Conservation (phyloP, 2,888 invertebrate genomes). For the Cylloceria caligata region DNA sequence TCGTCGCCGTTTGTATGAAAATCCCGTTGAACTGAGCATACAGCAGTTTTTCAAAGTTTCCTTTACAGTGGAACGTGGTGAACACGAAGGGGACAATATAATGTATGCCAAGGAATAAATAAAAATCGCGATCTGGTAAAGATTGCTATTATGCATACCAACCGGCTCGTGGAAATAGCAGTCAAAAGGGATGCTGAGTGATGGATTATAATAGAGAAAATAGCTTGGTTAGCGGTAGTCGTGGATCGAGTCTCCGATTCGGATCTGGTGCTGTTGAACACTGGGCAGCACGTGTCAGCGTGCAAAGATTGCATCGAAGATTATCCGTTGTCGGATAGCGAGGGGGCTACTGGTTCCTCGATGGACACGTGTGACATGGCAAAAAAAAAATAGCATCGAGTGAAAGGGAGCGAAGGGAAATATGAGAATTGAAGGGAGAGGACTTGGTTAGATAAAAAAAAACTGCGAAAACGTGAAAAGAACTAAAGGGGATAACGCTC, state of each 20-base stretch:
- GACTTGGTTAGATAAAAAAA: constrained; percentile 1
- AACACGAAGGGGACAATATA: constrained; percentile 42
- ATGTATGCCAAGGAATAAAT: constrained; percentile 12
- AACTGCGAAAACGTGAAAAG: constrained; percentile 4
- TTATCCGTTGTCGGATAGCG: constrained; percentile 39
- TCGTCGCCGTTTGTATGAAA: constrained; percentile 37
- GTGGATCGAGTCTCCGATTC: constrained; percentile 40
- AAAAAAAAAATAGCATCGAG: not conserved
- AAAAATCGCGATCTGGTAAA: constrained; percentile 49
- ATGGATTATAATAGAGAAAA: constrained; percentile 55
- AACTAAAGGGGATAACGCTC: constrained; percentile 4
- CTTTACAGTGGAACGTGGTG: not conserved
- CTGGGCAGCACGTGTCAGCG: constrained; percentile 45
- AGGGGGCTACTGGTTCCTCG: constrained; percentile 4
- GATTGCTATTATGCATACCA: constrained; percentile 37
- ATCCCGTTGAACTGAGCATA: not conserved
- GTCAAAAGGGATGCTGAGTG: constrained; percentile 30
- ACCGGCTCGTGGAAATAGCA: constrained; percentile 39
- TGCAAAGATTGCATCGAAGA: constrained; percentile 53
- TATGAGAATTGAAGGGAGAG: constrained; percentile 9
- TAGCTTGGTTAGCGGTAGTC: constrained; percentile 41
- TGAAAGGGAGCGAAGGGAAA: constrained; percentile 4
- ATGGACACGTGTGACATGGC: constrained; percentile 15
- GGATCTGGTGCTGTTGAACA: constrained; percentile 28
- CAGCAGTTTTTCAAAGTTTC: not conserved